Conservation (phyloP, 2,797 vertebrate genomes). For the Knipowitschia caucasica region DNA sequence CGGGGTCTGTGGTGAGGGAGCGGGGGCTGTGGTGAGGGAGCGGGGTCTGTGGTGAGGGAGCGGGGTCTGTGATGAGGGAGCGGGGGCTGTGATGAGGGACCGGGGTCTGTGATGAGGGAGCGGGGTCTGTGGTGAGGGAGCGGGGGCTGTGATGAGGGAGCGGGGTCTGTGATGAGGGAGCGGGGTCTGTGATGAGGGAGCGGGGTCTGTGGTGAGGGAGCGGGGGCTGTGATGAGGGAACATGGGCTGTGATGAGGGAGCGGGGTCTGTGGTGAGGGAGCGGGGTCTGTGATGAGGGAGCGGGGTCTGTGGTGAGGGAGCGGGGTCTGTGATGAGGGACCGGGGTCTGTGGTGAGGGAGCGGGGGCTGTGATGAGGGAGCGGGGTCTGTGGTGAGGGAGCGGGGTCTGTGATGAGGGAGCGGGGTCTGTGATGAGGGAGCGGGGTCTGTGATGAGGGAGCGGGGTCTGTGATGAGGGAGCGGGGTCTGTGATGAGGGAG, state of each 20-base stretch:
- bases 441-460: too few species aligned
- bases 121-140: conserved; percentile 15
- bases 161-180: conserved; percentile 11
- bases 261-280: too few species aligned
- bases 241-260: conserved; percentile 14
- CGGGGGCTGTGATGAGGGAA: conserved; percentile 10
- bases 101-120: conserved; percentile 11
- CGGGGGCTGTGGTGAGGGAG: too few species aligned
- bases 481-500: conserved; percentile 15
- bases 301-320: conserved; percentile 15
- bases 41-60: conserved; percentile 10
- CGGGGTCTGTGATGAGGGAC: too few species aligned
- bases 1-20: conserved; percentile 15
- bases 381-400: too few species aligned
- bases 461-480: conserved; percentile 11
- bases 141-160: too few species aligned
- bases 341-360: conserved; percentile 10
- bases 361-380: conserved; percentile 15
- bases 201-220: too few species aligned
- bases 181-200: conserved; percentile 15
- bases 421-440: conserved; percentile 15
- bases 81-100: too few species aligned
- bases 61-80: conserved; percentile 15
- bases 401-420: conserved; percentile 11
- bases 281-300: conserved; percentile 11